A percentile compares a stretch with the other conserved stretches of the same genome.
Conservation (phyloP, 2,888 invertebrate species). For the Pammene fasciana region DNA sequence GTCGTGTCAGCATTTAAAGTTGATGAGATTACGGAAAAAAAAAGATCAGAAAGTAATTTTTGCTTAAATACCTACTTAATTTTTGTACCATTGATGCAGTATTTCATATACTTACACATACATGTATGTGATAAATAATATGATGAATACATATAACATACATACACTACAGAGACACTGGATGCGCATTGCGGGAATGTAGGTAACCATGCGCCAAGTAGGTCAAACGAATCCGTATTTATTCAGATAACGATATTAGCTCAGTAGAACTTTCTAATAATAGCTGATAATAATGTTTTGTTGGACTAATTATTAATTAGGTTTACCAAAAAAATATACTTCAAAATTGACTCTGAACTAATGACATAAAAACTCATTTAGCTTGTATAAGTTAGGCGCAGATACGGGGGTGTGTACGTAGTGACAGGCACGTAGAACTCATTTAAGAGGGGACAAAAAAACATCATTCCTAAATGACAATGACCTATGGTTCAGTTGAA, state of each 20-base stretch:
- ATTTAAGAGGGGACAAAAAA: no score
- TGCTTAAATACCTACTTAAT: no score
- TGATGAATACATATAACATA: no score
- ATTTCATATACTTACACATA: no score
- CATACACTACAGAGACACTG: no score
- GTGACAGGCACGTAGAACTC: neutral
- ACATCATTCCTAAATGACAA: no score
- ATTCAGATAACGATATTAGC: conserved; percentile 14
- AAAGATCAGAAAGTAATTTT: no score
- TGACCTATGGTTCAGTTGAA: no score
- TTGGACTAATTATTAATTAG: conserved; percentile 4
- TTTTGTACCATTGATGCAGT: no score
- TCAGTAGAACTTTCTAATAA: conserved; percentile 12
- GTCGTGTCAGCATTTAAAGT: no score
- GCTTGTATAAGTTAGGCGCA: neutral
- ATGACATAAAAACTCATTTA: neutral
- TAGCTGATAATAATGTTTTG: conserved; percentile 15
- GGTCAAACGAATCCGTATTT: conserved; percentile 17
- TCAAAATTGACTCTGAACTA: neutral
- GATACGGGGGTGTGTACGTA: neutral
- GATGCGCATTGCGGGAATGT: conserved; percentile 9
- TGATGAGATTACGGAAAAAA: no score
- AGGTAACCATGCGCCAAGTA: conserved; percentile 3
- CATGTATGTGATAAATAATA: no score
- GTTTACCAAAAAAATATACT: neutral